phyloP scores from a whole-genome alignment of 2,888 invertebrate genomes.

The Cantharis flavilabris region DNA sequence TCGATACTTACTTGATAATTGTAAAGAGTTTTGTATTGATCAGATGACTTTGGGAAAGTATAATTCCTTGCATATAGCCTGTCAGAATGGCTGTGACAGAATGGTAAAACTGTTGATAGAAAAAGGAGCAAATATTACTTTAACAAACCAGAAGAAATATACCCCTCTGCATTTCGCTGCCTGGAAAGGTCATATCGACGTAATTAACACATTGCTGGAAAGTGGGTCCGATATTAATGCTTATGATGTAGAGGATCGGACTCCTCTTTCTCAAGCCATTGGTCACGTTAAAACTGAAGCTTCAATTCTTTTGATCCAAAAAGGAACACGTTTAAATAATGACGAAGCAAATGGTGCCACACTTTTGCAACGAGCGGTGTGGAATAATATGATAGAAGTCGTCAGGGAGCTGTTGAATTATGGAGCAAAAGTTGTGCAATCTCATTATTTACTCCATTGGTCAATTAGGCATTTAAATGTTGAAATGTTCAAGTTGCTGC shows the following conservation, averaged over 20 bases:
- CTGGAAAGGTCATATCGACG: conserved; percentile 33
- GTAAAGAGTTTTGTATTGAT: conserved; percentile 66
- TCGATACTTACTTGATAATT: conserved; percentile 58
- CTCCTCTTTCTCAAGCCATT: conserved; percentile 57
- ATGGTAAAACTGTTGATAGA: conserved; percentile 62
- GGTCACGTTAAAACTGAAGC: conserved; percentile 52
- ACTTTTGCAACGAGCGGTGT: conserved; percentile 73
- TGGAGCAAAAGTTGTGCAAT: conserved; percentile 73
- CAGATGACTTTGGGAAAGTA: conserved; percentile 67
- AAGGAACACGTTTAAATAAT: conserved; percentile 67
- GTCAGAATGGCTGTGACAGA: conserved; percentile 61
- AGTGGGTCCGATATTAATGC: conserved; percentile 51
- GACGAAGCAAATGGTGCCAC: conserved; percentile 75
- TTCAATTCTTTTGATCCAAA: conserved; percentile 58
- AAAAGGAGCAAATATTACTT: conserved; percentile 66
- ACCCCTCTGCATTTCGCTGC: conserved; percentile 55
- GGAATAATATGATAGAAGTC: conserved; percentile 64
- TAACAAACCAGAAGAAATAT: conserved; percentile 44
- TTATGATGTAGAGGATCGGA: conserved; percentile 55
- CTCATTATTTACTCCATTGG: conserved; percentile 70
- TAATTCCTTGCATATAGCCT: conserved; percentile 72
- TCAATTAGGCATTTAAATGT: conserved; percentile 67
- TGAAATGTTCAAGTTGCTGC: conserved; percentile 62
- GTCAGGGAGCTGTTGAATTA: conserved; percentile 64
- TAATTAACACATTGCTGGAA: conserved; percentile 48